Percentiles rank a stretch among this genome's conserved stretches.
Conservation (phyloP, 1,140 invertebrate genomes). For the Limonius californicus region DNA sequence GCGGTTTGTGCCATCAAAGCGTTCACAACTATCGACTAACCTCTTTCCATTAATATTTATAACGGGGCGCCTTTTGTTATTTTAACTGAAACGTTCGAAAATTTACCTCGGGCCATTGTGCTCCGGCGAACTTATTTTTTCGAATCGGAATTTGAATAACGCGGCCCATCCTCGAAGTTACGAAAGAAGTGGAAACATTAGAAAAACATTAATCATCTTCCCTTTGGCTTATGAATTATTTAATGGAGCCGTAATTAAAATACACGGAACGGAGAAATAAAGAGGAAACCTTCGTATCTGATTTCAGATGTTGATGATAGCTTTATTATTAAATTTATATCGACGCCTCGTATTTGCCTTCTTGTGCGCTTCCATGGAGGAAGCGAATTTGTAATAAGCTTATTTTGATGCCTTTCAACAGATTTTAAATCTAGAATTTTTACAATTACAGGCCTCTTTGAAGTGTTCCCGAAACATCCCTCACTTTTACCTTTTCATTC, state of each 20-base stretch:
- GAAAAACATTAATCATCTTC: conserved; percentile 10
- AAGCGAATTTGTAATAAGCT: too few relatives aligned
- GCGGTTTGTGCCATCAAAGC: background rate
- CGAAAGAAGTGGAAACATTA: conserved; percentile 5
- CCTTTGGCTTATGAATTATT: conserved; percentile 14
- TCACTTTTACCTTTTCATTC: too few relatives aligned
- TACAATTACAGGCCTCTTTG: too few relatives aligned
- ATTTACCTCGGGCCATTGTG: background rate
- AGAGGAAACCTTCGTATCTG: background rate
- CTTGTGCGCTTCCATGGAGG: too few relatives aligned
- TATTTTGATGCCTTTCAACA: too few relatives aligned
- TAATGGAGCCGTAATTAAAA: conserved; percentile 9
- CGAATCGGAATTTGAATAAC: background rate
- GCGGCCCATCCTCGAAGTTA: background rate
- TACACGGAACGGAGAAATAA: background rate
- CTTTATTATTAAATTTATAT: too few relatives aligned
- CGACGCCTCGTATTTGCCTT: too few relatives aligned
- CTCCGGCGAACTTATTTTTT: background rate
- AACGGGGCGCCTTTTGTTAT: background rate
- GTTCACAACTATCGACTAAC: conserved; percentile 9
- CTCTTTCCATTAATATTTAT: conserved; percentile 14
- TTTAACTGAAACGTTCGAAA: background rate
- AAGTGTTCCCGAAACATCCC: too few relatives aligned
- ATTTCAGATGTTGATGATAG: background rate
- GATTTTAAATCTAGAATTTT: too few relatives aligned